These are phyloP conservation scores for silkworm (Bombyx mori) DNA, from an alignment of 1,140 invertebrate genomes.

Conservation along the genomic window ASM3026992v2 NC_085110.1:7675001-7675500, in stretches of 20 bases:
- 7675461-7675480: conserved; percentile 74
- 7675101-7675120: conserved; percentile 78
- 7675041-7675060: conserved; percentile 87
- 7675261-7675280: conserved; percentile 93
- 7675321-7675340: conserved; percentile 55
- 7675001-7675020: conserved; percentile 94
- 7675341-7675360: conserved; percentile 72
- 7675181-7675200: conserved; percentile 16
- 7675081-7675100: conserved; percentile 84
- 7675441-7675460: conserved; percentile 88
- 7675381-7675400: conserved; percentile 82
- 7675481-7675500: too few species aligned
- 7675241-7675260: conserved; percentile 79
- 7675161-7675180: conserved; percentile 62
- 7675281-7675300: conserved; percentile 71
- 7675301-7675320: conserved; percentile 43
- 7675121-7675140: conserved; percentile 73
- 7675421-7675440: conserved; percentile 92
- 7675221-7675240: conserved; percentile 41
- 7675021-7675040: conserved; percentile 95
- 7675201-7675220: conserved; percentile 27
- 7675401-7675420: conserved; percentile 81
- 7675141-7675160: conserved; percentile 46
- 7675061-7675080: conserved; percentile 86
- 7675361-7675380: conserved; percentile 77